Base-by-base conservation (phyloP, 2,888 invertebrate species). In the Oxystoma pomonae region DNA sequence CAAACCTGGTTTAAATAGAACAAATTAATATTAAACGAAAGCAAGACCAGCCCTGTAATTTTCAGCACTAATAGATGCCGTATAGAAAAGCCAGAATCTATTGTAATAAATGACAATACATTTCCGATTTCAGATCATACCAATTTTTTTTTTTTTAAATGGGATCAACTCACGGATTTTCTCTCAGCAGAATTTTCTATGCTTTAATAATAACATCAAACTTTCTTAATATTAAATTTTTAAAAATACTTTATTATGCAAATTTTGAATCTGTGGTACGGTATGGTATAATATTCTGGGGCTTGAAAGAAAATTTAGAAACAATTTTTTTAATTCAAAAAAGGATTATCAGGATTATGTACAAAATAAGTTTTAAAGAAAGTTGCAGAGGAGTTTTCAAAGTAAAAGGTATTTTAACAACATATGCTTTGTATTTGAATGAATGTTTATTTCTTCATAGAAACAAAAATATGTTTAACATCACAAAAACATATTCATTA, bases 1-100 rank as follows among this genome's bases (percentile, higher is more conserved):
- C 3, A 18, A 16, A 53, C 3, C 9, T 17, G 55, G 55, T 18
- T 53, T 17, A 53, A 16, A 17, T n/a, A 53, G n/a, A 53, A 53
- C 55, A 53, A 53, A 53, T 18, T 53, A 53, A n/a, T 18, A 7
- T 53, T 53, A 53, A 53, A 53, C 16, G 55, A 53, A 53, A 53
- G 16, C 7, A 53, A 53, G 16, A 53, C 55, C 3, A 53, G 16
- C 9, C 3, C 16, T 17, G 55, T 53, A 53, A 53, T 53, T 3
- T 53, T 53, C 16, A 35, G 35, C 35, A 35, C 35, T 3, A 35
- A 35, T 12, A 3, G 35, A 35, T 7, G 35, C 12, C 3, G 35
- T 7, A 12, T 35, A 12, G 35, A 35, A 35, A 35, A 35, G 12
- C 35, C 35, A 7, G 35, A 35, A 35, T 7, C 12, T 7, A 35